Base-by-base conservation (phyloP, 2,888 invertebrate genomes). In the Ectropis crepuscularia region DNA sequence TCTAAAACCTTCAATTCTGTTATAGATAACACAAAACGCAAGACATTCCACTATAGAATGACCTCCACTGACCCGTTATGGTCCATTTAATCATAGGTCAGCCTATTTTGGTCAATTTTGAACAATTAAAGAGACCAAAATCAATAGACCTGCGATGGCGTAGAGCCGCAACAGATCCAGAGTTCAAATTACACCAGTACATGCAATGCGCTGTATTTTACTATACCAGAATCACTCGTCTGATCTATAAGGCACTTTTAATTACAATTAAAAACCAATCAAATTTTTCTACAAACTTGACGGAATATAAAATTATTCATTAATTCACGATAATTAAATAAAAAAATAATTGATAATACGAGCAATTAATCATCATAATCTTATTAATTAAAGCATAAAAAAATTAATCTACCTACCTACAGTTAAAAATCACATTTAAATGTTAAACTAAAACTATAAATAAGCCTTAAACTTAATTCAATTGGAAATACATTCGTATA, bases 361-460 rank as follows among this genome's bases (percentile, higher is more conserved):
- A 42, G 53, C 28, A 53, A 53, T 53, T 50, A 47, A 63, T 63
- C 42, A 58, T 46, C 43, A 47, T 63, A 63, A 63, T 46, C 54
- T 59, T 59, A 63, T 50, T 38, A 57, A 57, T 60, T 57, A 64
- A 65, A 53, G 48, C 59, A 58, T 63, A 60, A 60, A 63, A n/a
- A 28, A 63, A 54, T 46, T 57, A 58, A 41, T 37, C 37, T 45
- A 57, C 50, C 28, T 58, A 63, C 12, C 28, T 62, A 61, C 46
- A 41, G 46, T 65, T 58, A 63, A 60, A 53, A 67, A 67, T 69
- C 62, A 65, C 55, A 66, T 61, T 74, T 74, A 74, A 77, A 78
- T 78, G 74, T 50, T 39, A 37, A 11, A 76, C 69, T 75, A 75
- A 71, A 76, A 75, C 71, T 71, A 74, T 72, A 72, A 71, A 67